Evolutionary conservation across 2,113 vertebrate species (phyloP), one percentile per base, ranked within the genome.

Genomic region (Otolemur garnettii): DNA sequence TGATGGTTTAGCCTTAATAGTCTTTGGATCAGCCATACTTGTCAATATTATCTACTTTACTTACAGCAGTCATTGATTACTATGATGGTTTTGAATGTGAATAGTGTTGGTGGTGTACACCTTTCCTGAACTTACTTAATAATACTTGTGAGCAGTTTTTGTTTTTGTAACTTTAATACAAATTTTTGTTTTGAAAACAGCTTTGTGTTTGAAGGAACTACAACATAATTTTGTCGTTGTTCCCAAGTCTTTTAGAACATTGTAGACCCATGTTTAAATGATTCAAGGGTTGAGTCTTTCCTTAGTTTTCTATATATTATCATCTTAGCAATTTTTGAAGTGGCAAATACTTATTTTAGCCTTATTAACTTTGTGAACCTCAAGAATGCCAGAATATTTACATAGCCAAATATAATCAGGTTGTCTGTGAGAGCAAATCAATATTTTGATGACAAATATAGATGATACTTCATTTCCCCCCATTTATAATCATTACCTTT

Each of bases 281-380:
- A 75, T 78, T 77, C 19, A 60, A 78, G 50, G 74, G 57, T 59
- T 69, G 57, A 64, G 45, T 57, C 57, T 82, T 95, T 53, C 57
- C 30, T 92, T 78, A 22, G 82, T 93, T 95, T 90, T 85, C 66
- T 62, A 57, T 55, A 35, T 5, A 3, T 82, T 96, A 45, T 89
- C 93, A 75, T 91, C 53, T 38, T 83, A 62, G 74, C 53, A 50
- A 93, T 86, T 53, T 95, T 77, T 82, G 24, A 69, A 71, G 81
- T 93, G 74, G 28, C 50, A 57, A 17, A 72, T 74, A 77, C 64
- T 92, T 87, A 42, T 75, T 59, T 59, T 85, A 93, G 74, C 42
- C 74, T 91, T 93, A 38, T 19, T 69, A 64, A 45, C 91, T 84
- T 96, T 75, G 33, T 95, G 62, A 90, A 35, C 42, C n/a, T 84